These are phyloP conservation scores for Pseudoips prasinana DNA, from an alignment of 2,888 invertebrate species.

Conservation along the genomic window DNA sequence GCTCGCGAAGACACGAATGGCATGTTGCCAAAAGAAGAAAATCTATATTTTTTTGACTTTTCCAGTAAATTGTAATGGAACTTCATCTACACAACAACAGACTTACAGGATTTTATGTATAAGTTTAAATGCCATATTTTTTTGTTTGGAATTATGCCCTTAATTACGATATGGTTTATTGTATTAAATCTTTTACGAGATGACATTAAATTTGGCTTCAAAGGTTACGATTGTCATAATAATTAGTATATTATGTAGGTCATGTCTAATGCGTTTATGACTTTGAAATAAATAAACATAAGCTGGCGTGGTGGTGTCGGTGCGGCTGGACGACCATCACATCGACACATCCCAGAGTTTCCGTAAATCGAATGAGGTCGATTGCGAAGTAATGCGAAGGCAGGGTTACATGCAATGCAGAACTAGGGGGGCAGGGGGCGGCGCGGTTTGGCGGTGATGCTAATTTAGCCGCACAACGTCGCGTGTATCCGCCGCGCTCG, in stretches of 20 bases:
- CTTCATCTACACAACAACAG: no score
- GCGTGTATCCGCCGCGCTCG: constrained; percentile 67
- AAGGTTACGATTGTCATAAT: no score
- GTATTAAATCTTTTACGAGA: no score
- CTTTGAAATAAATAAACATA: constrained; percentile 42
- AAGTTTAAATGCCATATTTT: no score
- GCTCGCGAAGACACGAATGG: no score
- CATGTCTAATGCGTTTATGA: constrained; percentile 28
- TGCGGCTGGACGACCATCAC: constrained; percentile 25
- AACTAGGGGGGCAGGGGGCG: constrained; percentile 53
- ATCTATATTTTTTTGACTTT: no score
- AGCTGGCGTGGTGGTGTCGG: constrained; percentile 33
- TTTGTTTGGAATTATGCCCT: no score
- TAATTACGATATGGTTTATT: no score
- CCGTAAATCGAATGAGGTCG: constrained; percentile 71
- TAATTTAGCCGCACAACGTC: constrained; percentile 74
- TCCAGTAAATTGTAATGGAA: no score
- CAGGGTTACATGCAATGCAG: constrained; percentile 63
- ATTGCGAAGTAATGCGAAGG: constrained; percentile 63
- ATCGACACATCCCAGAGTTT: constrained; percentile 53
- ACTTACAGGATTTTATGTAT: no score
- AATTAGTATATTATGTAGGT: constrained; percentile 31
- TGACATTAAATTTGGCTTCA: no score
- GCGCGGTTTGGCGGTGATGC: constrained; percentile 58
- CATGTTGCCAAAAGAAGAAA: no score